These are phyloP conservation scores for Phyllotreta cruciferae DNA, from an alignment of 2,888 invertebrate genomes.

Conservation along the genomic window DNA sequence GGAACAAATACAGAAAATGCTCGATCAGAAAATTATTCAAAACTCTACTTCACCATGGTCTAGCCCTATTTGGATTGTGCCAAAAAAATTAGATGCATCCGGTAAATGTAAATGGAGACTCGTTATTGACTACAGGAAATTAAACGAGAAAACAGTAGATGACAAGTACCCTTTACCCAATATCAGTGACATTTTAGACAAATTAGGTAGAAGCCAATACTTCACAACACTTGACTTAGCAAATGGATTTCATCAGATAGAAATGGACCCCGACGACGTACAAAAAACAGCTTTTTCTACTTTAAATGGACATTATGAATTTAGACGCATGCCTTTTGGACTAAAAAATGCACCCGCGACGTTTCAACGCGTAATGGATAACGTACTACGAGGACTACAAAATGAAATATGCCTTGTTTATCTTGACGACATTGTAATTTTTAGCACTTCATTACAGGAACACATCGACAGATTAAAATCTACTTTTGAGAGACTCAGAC, in stretches of 20 bases:
- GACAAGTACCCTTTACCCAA: slow-evolving; percentile 50
- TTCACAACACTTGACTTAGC: slow-evolving; percentile 45
- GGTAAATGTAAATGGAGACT: slow-evolving; percentile 11
- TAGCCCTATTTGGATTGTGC: no score
- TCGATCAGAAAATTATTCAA: no score
- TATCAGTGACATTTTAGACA: slow-evolving; percentile 50
- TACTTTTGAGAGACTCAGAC: slow-evolving; percentile 42
- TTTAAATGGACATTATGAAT: slow-evolving; percentile 45
- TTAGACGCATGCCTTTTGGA: slow-evolving; percentile 46
- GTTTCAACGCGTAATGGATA: slow-evolving; percentile 47
- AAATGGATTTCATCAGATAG: slow-evolving; percentile 46
- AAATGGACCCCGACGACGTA: slow-evolving; percentile 40
- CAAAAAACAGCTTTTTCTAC: slow-evolving; percentile 46
- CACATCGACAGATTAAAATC: slow-evolving; percentile 39
- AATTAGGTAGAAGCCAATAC: slow-evolving; percentile 46
- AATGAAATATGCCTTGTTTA: slow-evolving; percentile 44
- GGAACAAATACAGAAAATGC: no score
- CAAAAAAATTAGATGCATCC: no score
- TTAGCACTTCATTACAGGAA: slow-evolving; percentile 45
- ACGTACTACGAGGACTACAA: slow-evolving; percentile 40
- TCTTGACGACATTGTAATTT: slow-evolving; percentile 52
- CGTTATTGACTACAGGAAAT: slow-evolving; percentile 35
- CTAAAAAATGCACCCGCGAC: slow-evolving; percentile 45
- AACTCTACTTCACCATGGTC: no score
- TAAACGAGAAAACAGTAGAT: slow-evolving; percentile 36